phyloP scores from a whole-genome alignment of 2,113 vertebrate species.

The Gulo gulo region DNA sequence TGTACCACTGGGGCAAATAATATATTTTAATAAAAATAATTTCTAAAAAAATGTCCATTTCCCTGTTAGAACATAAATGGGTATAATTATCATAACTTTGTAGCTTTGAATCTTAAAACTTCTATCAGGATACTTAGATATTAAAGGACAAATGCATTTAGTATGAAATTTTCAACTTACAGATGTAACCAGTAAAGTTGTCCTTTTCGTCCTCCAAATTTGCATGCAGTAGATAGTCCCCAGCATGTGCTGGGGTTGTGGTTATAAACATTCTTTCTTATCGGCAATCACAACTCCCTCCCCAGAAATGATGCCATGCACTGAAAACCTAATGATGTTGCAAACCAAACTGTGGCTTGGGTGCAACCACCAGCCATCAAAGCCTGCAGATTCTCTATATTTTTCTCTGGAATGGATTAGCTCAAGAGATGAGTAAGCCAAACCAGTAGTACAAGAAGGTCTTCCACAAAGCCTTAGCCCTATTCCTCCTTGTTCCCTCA shows the following conservation, averaged over 20 bases:
- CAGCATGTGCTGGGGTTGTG: neutral
- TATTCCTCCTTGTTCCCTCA: neutral
- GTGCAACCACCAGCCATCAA: neutral
- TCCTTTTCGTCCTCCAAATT: neutral
- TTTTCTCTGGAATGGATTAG: neutral
- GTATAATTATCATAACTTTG: neutral
- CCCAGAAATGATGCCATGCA: neutral
- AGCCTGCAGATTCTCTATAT: neutral
- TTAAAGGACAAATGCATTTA: neutral
- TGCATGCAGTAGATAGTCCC: neutral
- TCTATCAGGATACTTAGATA: neutral
- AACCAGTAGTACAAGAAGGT: neutral
- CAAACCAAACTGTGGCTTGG: neutral
- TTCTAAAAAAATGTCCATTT: neutral
- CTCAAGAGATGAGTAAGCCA: neutral
- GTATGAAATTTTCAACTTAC: neutral
- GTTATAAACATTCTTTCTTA: neutral
- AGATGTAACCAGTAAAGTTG: neutral
- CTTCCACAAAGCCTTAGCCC: neutral
- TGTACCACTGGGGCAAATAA: too few species aligned
- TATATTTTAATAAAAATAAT: too few species aligned
- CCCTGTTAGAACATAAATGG: neutral
- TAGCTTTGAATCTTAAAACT: slow-evolving; percentile 13
- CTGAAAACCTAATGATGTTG: neutral
- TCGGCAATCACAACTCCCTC: neutral